These are phyloP conservation scores for Myotis planiceps DNA, from an alignment of 2,797 vertebrate genomes.

Conservation along the genomic window DNA sequence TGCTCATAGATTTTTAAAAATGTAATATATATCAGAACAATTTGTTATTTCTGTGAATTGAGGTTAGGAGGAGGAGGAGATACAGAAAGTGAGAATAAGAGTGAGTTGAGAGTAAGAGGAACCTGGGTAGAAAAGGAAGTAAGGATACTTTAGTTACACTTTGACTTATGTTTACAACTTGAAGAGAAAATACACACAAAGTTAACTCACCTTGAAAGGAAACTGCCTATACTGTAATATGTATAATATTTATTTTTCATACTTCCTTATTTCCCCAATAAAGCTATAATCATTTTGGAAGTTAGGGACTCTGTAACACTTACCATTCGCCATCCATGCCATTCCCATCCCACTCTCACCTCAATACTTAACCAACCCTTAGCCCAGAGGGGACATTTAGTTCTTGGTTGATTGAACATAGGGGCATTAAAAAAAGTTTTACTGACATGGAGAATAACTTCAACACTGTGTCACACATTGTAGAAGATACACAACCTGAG, in stretches of 20 bases:
- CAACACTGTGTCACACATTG: neutral
- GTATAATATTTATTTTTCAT: neutral
- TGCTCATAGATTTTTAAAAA: neutral
- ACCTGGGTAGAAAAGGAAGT: neutral
- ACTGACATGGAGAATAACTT: neutral
- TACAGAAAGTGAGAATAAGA: neutral
- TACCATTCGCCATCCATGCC: neutral
- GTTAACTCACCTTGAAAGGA: neutral
- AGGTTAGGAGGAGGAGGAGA: neutral
- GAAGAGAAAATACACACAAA: neutral
- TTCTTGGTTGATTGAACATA: slow-evolving; percentile 3
- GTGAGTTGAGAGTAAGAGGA: neutral
- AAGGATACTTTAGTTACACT: slow-evolving; percentile 26
- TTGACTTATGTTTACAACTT: slow-evolving; percentile 26
- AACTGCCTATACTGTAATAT: neutral
- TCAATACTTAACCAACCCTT: neutral
- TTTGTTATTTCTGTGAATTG: neutral
- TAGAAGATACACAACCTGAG: neutral
- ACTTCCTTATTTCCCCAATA: neutral
- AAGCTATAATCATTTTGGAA: neutral
- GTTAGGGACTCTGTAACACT: neutral
- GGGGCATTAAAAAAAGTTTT: slow-evolving; percentile 1
- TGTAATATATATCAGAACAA: neutral
- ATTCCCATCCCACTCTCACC: neutral
- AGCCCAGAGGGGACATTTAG: neutral